Conservation (phyloP, 2,888 invertebrate species). For the Lordiphosa andalusiaca region DNA sequence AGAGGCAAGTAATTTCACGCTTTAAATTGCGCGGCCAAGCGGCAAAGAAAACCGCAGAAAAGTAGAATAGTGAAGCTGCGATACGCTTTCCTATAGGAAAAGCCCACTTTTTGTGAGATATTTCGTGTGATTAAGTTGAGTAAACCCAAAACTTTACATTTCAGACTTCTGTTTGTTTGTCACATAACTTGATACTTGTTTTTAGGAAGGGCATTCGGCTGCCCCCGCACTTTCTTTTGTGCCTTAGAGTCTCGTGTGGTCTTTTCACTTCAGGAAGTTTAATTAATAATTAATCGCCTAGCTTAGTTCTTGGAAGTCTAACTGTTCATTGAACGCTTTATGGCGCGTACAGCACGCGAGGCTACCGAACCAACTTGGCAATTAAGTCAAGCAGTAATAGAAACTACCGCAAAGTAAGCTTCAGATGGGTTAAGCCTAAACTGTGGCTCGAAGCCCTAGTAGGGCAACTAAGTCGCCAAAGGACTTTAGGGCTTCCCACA, state of each 20-base stretch:
- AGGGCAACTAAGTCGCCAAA: constrained; percentile 20
- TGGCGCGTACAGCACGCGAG: constrained; percentile 70
- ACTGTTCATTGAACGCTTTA: constrained; percentile 73
- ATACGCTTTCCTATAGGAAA: background rate
- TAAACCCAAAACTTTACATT: background rate
- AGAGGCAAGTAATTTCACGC: constrained; percentile 75
- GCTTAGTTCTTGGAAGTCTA: constrained; percentile 59
- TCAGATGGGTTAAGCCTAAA: constrained; percentile 37
- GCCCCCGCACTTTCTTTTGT: background rate
- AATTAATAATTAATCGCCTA: constrained; percentile 75
- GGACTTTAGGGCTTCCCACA: constrained; percentile 23
- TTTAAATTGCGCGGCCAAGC: constrained; percentile 75
- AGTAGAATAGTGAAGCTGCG: constrained; percentile 1
- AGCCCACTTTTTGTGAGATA: no score
- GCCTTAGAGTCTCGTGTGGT: constrained; percentile 5
- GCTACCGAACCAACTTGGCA: constrained; percentile 26
- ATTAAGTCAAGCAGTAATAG: constrained; percentile 67
- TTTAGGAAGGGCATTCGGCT: no score
- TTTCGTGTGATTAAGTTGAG: background rate
- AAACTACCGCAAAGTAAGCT: constrained; percentile 62
- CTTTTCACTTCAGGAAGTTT: constrained; percentile 68
- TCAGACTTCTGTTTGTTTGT: no score
- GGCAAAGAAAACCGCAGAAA: constrained; percentile 42
- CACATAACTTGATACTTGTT: no score
- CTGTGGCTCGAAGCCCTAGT: constrained; percentile 45